phyloP scores from a whole-genome alignment of 2,888 invertebrate species.

The Liopterus haemorrhoidalis region DNA sequence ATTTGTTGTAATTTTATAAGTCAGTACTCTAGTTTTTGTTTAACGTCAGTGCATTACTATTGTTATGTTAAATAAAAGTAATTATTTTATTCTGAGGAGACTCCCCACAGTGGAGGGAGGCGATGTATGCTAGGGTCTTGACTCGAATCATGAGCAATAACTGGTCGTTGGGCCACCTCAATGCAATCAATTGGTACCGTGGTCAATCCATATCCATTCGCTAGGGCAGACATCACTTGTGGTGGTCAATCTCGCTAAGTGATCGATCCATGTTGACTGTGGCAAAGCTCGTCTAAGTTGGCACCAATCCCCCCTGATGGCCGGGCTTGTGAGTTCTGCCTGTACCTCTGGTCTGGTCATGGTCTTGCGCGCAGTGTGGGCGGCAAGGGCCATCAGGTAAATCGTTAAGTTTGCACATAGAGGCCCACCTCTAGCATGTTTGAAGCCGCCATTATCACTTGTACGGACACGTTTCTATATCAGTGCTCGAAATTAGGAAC shows the following conservation, averaged over 20 bases:
- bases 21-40: slow-evolving; percentile 25
- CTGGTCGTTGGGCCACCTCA: slow-evolving; percentile 24
- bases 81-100: slow-evolving; percentile 22
- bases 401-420: slow-evolving; percentile 24
- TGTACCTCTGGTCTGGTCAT: slow-evolving; percentile 14
- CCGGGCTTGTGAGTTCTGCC: slow-evolving; percentile 17
- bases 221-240: slow-evolving; percentile 26
- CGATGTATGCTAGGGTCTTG: slow-evolving; percentile 20
- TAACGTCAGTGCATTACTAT: slow-evolving; percentile 20
- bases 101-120: slow-evolving; percentile 22
- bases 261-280: slow-evolving; percentile 3
- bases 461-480: slow-evolving; percentile 22
- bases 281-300: slow-evolving; percentile 8
- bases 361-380: slow-evolving; percentile 11
- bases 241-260: slow-evolving; percentile 20
- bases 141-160: too few species aligned
- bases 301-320: slow-evolving; percentile 14
- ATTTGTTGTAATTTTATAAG: too few species aligned
- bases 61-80: slow-evolving; percentile 21
- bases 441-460: slow-evolving; percentile 24
- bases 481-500: slow-evolving; percentile 24
- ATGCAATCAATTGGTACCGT: slow-evolving; percentile 3
- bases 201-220: slow-evolving; percentile 11
- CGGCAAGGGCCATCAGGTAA: slow-evolving; percentile 24
- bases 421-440: slow-evolving; percentile 25